Evolutionary conservation across 2,888 invertebrate species (phyloP), one percentile per base, ranked within the genome.

Genomic region (Taphrorychus bicolor): DNA sequence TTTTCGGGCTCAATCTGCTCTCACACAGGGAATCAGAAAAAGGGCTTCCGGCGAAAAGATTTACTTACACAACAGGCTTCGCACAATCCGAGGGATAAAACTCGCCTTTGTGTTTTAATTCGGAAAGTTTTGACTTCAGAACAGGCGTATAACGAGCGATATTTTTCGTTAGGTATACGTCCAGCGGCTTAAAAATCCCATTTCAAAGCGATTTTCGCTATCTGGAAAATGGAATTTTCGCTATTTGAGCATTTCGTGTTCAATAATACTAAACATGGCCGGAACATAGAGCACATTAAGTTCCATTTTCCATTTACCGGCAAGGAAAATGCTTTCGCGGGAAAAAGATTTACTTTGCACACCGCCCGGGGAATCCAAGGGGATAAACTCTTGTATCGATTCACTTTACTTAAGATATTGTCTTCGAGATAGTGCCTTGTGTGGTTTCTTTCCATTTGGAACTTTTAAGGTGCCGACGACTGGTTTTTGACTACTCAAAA

Each of bases 301-400:
- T 16, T 60, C 42, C 22, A 60, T 61, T 61, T 54, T 54, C 54
- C 45, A 32, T 61, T 61, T 45, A 9, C 45, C 32, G 24, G 24
- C 11, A 41, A 54, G 45, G 42, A 22, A 22, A 45, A 18, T n/a
- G 61, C 45, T 61, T 61, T 53, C 61, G n/a, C n/a, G 54, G 23
- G 23, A 42, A 54, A 54, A 60, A 54, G 53, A 61, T 61, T 61
- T 61, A 61, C 61, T 61, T 32, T 61, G 22, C 53, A 61, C 41
- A 52, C 51, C n/a, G 32, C 59, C n/a, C 24, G 45, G 42, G 42
- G 45, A 51, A 54, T 42, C 45, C 9, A 5, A 24, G 32, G 32
- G 11, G 21, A 62, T 62, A 62, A 54, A 62, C 9, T 62, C 22
- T 54, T 56, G 49, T 62, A 62, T 62, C 56, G 62, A 62, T 62